A percentile compares a stretch with the other conserved stretches of the same genome.
phyloP scores from a whole-genome alignment of 2,113 vertebrate species.

The Perca fluviatilis region DNA sequence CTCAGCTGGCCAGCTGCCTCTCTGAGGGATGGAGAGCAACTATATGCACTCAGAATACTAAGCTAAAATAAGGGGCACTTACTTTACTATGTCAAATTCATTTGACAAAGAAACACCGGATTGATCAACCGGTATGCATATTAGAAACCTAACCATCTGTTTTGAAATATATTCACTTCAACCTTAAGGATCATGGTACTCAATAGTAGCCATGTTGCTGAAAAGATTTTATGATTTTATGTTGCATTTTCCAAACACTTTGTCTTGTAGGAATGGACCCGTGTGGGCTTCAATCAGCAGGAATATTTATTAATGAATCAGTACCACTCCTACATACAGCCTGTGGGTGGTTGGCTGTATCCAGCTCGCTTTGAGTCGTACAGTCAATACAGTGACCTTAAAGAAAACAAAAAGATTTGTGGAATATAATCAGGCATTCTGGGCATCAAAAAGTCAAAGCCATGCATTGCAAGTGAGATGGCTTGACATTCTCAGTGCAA shows the following conservation, averaged over 20 bases:
- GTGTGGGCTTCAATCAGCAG: slow-evolving; percentile 25
- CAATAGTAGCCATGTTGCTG: neutral
- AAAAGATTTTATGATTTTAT: slow-evolving; percentile 25
- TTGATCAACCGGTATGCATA: neutral
- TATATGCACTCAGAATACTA: slow-evolving; percentile 15
- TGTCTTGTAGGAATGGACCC: slow-evolving; percentile 18
- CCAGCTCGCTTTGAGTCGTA: slow-evolving; percentile 35
- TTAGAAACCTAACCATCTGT: neutral
- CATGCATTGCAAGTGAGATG: slow-evolving; percentile 28
- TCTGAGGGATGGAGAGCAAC: slow-evolving; percentile 8
- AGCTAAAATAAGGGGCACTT: slow-evolving; percentile 20
- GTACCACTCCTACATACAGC: slow-evolving; percentile 41
- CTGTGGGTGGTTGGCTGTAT: slow-evolving; percentile 42
- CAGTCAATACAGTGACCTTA: slow-evolving; percentile 73
- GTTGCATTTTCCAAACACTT: slow-evolving; percentile 16
- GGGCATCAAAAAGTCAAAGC: slow-evolving; percentile 37
- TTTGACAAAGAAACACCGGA: slow-evolving; percentile 9
- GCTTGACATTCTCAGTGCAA: slow-evolving; percentile 30
- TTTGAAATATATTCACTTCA: neutral
- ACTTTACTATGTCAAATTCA: neutral
- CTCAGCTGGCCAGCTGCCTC: slow-evolving; percentile 49
- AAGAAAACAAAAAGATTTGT: slow-evolving; percentile 60
- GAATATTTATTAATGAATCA: slow-evolving; percentile 66
- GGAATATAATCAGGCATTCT: slow-evolving; percentile 33
- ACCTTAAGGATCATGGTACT: slow-evolving; percentile 1